Evolutionary conservation across 2,888 invertebrate species (phyloP).

Genomic region (Hydroisotoma schaefferi): DNA sequence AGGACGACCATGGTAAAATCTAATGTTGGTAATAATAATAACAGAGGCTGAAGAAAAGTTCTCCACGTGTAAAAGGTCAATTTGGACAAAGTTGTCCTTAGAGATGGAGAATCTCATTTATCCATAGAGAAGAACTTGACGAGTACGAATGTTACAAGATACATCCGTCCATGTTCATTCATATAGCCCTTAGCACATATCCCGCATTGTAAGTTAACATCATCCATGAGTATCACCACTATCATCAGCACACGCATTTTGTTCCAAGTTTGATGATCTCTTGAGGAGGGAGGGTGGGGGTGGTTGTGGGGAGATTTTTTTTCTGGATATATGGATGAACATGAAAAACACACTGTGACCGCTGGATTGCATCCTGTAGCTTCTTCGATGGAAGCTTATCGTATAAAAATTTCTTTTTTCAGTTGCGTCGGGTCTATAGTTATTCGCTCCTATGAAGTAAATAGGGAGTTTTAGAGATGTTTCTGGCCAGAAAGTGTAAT

Average conservation of each 20-base stretch:
- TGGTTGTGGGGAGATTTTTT: slow-evolving; percentile 5
- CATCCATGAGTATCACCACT: background rate
- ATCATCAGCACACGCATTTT: slow-evolving; percentile 13
- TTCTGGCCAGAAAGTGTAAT: too few relatives aligned
- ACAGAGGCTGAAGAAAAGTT: slow-evolving; percentile 2
- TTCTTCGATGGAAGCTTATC: too few relatives aligned
- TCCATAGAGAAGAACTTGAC: background rate
- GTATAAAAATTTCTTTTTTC: too few relatives aligned
- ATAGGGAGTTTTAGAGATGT: too few relatives aligned
- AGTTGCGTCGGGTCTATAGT: too few relatives aligned
- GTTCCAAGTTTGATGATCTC: slow-evolving; percentile 10
- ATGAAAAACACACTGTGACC: too few relatives aligned
- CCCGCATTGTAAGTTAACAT: too few relatives aligned
- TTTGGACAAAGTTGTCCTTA: slow-evolving; percentile 49
- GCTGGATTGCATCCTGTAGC: too few relatives aligned
- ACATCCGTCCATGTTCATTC: too few relatives aligned
- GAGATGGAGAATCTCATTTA: slow-evolving; percentile 21
- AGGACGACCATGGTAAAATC: too few relatives aligned
- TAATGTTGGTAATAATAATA: slow-evolving; percentile 6
- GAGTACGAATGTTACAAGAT: too few relatives aligned
- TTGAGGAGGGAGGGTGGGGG: background rate
- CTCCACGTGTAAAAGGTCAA: slow-evolving; percentile 49
- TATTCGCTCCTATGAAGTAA: too few relatives aligned
- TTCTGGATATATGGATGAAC: background rate
- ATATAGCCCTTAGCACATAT: background rate